Conservation (phyloP, 2,888 invertebrate genomes). For the Argyra leucocephala region DNA sequence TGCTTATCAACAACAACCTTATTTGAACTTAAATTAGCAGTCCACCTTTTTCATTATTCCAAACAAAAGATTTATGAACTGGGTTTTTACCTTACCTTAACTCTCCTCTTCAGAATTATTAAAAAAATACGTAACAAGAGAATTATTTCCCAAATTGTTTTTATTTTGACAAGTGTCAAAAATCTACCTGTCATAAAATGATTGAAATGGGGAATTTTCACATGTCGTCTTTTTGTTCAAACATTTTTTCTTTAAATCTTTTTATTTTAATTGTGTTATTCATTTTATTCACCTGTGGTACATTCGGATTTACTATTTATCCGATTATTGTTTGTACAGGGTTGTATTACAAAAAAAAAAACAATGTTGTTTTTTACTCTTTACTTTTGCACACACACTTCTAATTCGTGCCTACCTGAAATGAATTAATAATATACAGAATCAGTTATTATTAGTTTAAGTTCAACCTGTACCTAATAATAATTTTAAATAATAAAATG, state of each 20-base stretch:
- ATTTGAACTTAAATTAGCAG: too few relatives aligned
- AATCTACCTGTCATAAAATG: conserved; percentile 14
- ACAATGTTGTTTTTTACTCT: neutral
- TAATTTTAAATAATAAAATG: neutral
- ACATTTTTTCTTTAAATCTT: neutral
- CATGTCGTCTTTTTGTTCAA: neutral
- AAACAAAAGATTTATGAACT: too few relatives aligned
- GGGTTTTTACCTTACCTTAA: too few relatives aligned
- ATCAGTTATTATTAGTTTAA: neutral
- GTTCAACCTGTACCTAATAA: neutral
- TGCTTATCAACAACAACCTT: too few relatives aligned
- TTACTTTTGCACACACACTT: neutral
- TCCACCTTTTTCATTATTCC: too few relatives aligned
- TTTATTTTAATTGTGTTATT: neutral
- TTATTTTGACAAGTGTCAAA: conserved; percentile 18
- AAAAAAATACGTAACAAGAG: too few relatives aligned
- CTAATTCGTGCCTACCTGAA: neutral
- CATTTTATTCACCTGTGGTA: neutral
- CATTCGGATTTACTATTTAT: neutral
- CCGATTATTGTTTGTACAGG: neutral
- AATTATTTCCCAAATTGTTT: neutral
- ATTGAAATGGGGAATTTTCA: conserved; percentile 8
- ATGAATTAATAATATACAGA: too few relatives aligned
- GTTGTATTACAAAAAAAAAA: too few relatives aligned
- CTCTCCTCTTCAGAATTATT: too few relatives aligned